Evolutionary conservation across 2,888 invertebrate species (phyloP).

Genomic region (Lordiphosa fenestrarum): DNA sequence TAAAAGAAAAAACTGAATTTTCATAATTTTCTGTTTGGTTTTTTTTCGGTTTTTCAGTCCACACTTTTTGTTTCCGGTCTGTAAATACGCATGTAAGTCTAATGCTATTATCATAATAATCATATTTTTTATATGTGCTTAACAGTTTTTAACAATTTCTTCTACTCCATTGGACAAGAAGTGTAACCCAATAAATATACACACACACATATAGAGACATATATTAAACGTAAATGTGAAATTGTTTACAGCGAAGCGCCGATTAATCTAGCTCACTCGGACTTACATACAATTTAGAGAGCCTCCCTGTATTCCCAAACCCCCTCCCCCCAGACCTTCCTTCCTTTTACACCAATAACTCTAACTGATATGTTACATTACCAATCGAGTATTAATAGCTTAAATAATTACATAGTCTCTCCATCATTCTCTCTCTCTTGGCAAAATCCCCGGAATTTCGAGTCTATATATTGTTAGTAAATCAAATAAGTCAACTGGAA

Average conservation of each 20-base stretch:
- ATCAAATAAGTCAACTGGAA: constrained; percentile 73
- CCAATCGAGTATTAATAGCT: constrained; percentile 71
- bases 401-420: constrained; percentile 52
- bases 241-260: constrained; percentile 63
- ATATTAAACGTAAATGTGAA: constrained; percentile 41
- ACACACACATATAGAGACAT: constrained; percentile 25
- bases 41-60: not conserved
- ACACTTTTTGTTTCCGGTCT: not conserved
- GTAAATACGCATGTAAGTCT: constrained; percentile 4
- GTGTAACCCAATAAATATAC: constrained; percentile 22
- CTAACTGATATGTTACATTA: constrained; percentile 54
- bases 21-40: not conserved
- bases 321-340: not conserved
- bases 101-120: constrained; percentile 15
- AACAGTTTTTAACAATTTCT: constrained; percentile 55
- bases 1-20: constrained; percentile 25
- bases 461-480: constrained; percentile 60
- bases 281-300: constrained; percentile 7
- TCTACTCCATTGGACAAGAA: constrained; percentile 29
- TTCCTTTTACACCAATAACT: constrained; percentile 19
- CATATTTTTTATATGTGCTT: constrained; percentile 67
- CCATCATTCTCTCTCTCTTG: constrained; percentile 28
- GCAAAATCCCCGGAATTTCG: constrained; percentile 51
- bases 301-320: not conserved
- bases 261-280: constrained; percentile 13